Evolutionary conservation across 2,888 invertebrate species (phyloP), one percentile per base, ranked within the genome.

Genomic region (Chrysolina haemoptera): DNA sequence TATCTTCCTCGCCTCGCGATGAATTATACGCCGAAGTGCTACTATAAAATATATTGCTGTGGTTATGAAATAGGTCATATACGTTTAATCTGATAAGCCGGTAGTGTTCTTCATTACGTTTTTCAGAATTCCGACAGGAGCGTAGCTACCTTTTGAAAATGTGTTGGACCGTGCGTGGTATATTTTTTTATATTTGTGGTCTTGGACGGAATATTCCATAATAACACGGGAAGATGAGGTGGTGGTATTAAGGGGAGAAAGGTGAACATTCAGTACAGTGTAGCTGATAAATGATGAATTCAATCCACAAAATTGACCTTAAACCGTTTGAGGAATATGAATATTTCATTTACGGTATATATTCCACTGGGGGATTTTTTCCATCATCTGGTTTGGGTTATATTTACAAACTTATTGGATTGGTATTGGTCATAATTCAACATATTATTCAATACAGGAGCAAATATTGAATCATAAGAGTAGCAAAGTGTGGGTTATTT

Each of bases 1-100:
- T 71, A 69, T 69, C 65, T 62, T 63, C 72, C 55, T 68, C 62
- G 35, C 55, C 16, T 43, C 10, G 64, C 62, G 55, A 72, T 72
- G 63, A 72, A 72, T 68, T 72, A 68, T 64, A 43, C 68, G 68
- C 63, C 67, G 48, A 67, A 55, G 71, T 50, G 59, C 48, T 16
- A 40, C 48, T 50, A 46, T 40, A 16, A 69, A 64, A 72, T 72
- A 63, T 48, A 68, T 59, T 59, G n/a, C 59, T 59, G 35, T 11
- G 35, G 59, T 59, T 59, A 59, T 59, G 59, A 59, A 59, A 59
- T 59, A n/a, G 59, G 59, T 59, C 35, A 1, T 35, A 59, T 27
- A 59, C 59, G 27, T 18, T 12, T 18, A 53, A 53, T 53, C 59
- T 59, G 59, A 59, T 35, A 59, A 59, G 9, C 55, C 8, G 1